Evolutionary conservation across 2,113 vertebrate species (phyloP).

Genomic region (Pelecanoides urinatrix): DNA sequence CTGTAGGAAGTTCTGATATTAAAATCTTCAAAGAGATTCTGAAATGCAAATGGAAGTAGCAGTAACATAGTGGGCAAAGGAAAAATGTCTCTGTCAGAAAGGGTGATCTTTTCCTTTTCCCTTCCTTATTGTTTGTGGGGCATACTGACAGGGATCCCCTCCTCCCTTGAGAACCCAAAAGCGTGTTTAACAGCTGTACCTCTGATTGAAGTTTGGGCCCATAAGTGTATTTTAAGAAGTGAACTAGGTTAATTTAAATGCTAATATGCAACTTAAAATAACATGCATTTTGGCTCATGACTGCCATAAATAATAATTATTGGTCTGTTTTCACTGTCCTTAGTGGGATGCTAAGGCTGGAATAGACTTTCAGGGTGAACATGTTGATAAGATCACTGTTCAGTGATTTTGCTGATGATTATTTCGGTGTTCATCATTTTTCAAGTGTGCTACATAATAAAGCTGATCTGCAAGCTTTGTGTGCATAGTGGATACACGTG

Average conservation of each 20-base stretch:
- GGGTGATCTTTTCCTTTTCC: background rate
- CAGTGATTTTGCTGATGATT: background rate
- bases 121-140: background rate
- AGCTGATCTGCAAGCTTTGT: background rate
- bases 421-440: background rate
- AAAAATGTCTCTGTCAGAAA: background rate
- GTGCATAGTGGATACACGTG: background rate
- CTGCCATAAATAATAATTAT: background rate
- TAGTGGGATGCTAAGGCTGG: background rate
- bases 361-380: background rate
- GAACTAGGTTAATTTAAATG: conserved; percentile 7
- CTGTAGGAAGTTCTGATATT: background rate
- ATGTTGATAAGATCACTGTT: background rate
- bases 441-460: background rate
- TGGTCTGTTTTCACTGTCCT: background rate
- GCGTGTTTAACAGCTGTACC: background rate
- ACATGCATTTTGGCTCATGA: background rate
- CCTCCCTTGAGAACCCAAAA: background rate
- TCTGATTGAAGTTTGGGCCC: background rate
- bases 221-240: background rate
- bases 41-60: background rate
- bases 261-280: background rate
- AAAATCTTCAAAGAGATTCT: background rate
- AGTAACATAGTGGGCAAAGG: background rate
- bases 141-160: background rate